Evolutionary conservation across 2,113 vertebrate species (phyloP).

Genomic region (Etia nguti): DNA sequence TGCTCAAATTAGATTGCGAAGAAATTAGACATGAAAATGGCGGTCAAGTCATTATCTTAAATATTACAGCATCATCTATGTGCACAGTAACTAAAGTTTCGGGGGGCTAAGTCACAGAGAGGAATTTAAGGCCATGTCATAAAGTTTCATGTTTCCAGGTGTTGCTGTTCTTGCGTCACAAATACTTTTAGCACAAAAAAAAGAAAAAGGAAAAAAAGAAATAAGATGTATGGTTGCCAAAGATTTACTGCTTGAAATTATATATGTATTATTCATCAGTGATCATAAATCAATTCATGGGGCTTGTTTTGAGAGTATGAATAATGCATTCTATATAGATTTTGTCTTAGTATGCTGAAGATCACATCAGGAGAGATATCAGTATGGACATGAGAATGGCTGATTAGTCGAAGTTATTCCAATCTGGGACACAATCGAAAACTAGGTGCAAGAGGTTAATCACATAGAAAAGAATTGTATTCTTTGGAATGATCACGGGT

Average conservation of each 20-base stretch:
- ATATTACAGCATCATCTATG: neutral
- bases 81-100: neutral
- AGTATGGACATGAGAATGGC: neutral
- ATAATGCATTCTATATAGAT: conserved; percentile 50
- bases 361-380: neutral
- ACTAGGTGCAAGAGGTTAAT: neutral
- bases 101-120: neutral
- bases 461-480: neutral
- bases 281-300: conserved; percentile 15
- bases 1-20: neutral
- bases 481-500: neutral
- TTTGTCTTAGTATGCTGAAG: neutral
- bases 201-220: fast-evolving
- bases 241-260: neutral
- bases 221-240: neutral
- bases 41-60: neutral
- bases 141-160: neutral
- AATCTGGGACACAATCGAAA: neutral
- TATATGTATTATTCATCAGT: neutral
- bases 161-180: neutral
- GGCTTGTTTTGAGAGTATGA: neutral
- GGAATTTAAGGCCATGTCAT: neutral
- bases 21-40: neutral
- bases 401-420: neutral
- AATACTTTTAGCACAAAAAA: neutral